Base-by-base conservation (phyloP, 2,888 invertebrate genomes). In the Melangyna quadrimaculata region DNA sequence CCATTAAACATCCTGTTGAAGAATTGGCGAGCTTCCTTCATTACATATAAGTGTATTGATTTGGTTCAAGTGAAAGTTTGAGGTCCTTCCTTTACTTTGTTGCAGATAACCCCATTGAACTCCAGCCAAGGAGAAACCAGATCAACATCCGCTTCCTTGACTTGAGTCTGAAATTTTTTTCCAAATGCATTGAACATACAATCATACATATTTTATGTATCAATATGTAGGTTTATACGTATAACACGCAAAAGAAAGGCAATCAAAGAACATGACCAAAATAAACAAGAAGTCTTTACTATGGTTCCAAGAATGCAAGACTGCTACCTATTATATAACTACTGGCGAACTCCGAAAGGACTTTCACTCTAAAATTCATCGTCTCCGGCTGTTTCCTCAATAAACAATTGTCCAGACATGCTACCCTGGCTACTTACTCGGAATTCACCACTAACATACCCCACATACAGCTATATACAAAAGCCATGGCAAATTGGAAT, bases 261-360 rank as follows among this genome's bases (percentile, higher is more conserved):
- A 77, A 77, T 81, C 75, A 72, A 69, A 72, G 82, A 48, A 82
- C 78, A 73, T 78, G 82, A 83, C 73, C 82, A 70, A 83, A 70
- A 69, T 69, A 82, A 65, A 73, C 82, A 78, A 72, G 14, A 45
- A 37, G 37, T 40, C 24, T 17, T n/a, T n/a, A n/a, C n/a, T n/a
- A n/a, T 22, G n/a, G 14, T n/a, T n/a, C 12, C 32, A 35, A 24
- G n/a, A 48, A n/a, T 32, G 32, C 32, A 63, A 14, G 6, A 32
- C 19, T 35, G 6, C 14, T 10, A 29, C 35, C 7, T 22, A 17
- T 9, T 0, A 2, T 12, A 9, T 63, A 19, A 19, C 17, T 32
- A 27, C 32, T 70, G 27, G 27, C 43, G 24, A 27, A 55, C 14
- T 70, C 40, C 29, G n/a, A 45, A 57, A 67, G 63, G 70, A 71